Base-by-base conservation (phyloP, 2,888 invertebrate species). In the Caenorhabditis angaria region DNA sequence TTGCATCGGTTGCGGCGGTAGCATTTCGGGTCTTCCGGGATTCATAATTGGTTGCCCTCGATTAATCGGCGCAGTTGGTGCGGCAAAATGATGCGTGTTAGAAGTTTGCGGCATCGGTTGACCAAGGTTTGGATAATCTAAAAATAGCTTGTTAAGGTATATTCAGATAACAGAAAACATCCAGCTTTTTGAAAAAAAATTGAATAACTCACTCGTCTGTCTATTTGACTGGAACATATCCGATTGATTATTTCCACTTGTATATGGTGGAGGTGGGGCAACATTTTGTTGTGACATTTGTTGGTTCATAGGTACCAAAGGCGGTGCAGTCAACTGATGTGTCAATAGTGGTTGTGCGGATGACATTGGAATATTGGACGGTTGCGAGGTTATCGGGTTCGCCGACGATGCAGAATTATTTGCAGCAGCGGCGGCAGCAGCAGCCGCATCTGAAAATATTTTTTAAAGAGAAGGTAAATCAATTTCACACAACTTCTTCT, bases 351-450 rank as follows among this genome's bases (percentile, higher is more conserved):
- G 22, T n/a, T 32, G 24, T 1, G 54, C 24, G 25, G 14, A 12
- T 0, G 12, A 3, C 22, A 27, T 50, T 47, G 18, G 22, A 12
- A 53, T 50, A 22, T 29, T 28, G 1, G 50, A n/a, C 1, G n/a
- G 35, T 41, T 24, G 47, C 2, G 18, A 41, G 14, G 14, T 41
- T 41, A 41, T n/a, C n/a, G 10, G 50, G 32, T 24, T 48, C 8
- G 22, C 27, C 22, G 41, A 24, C 25, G 63, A 10, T 14, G 61
- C 54, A 18, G 50, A 25, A 12, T 51, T 27, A 8, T 48, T 50
- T 28, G 50, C 62, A 20, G 69, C 63, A n/a, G 60, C 60, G 3
- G 70, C 66, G 25, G 66, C 63, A 4, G 61, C 55, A 25, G 61
- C 57, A 48, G 35, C 61, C 5, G 48, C 35, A 53, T 48, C 54